phyloP scores from a whole-genome alignment of 2,113 vertebrate species.

The Misgurnus mizolepis region DNA sequence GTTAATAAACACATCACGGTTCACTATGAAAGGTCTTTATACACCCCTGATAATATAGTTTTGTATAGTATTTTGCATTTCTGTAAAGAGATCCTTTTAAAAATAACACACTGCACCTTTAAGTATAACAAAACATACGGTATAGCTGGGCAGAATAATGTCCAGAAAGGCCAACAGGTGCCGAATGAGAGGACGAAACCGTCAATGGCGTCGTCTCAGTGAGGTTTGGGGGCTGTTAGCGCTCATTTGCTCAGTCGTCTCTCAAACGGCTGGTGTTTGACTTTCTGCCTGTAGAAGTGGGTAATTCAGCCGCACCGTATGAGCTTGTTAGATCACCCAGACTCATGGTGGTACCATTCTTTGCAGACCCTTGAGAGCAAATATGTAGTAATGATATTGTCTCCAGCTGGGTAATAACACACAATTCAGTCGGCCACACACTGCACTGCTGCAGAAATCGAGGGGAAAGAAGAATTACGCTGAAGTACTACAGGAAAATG shows the following conservation, averaged over 20 bases:
- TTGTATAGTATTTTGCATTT: too few relatives aligned
- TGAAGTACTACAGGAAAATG: conserved; percentile 82
- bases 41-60: too few relatives aligned
- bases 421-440: conserved; percentile 81
- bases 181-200: not conserved
- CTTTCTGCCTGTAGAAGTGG: conserved; percentile 79
- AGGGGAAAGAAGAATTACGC: conserved; percentile 79
- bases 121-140: too few relatives aligned
- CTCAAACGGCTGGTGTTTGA: conserved; percentile 80
- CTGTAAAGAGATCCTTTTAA: too few relatives aligned
- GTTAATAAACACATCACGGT: too few relatives aligned
- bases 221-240: conserved; percentile 19
- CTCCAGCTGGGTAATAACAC: conserved; percentile 86
- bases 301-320: conserved; percentile 80
- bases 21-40: too few relatives aligned
- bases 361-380: conserved; percentile 85
- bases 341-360: conserved; percentile 80
- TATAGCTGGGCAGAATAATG: not conserved
- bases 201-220: not conserved
- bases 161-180: too few relatives aligned
- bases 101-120: too few relatives aligned
- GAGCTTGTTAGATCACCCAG: conserved; percentile 83
- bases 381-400: conserved; percentile 87
- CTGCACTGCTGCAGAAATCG: conserved; percentile 71
- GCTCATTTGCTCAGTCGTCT: conserved; percentile 75